Conservation (phyloP, 2,113 vertebrate genomes). For the Vicugna pacos region DNA sequence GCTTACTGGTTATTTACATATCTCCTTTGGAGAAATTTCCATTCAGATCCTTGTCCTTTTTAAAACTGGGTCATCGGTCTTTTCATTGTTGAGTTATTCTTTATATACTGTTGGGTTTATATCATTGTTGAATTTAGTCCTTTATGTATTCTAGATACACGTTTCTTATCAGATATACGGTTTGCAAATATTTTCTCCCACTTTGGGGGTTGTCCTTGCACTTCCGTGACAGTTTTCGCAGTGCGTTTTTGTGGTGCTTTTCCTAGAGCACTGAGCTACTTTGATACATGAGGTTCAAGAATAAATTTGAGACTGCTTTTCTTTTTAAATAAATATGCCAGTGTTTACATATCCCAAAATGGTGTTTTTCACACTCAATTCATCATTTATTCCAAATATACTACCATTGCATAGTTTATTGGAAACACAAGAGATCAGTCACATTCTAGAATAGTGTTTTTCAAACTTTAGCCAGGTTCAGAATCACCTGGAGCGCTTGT, state of each 20-base stretch:
- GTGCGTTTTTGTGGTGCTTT: background rate
- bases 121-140: background rate
- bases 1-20: background rate
- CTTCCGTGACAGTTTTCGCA: background rate
- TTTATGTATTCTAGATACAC: background rate
- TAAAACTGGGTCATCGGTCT: background rate
- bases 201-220: background rate
- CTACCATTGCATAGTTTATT: background rate
- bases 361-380: background rate
- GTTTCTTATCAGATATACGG: background rate
- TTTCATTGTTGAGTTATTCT: background rate
- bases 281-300: background rate
- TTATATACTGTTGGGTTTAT: no score
- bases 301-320: background rate
- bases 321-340: constrained; percentile 3
- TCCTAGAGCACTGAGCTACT: background rate
- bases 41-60: background rate
- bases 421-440: background rate
- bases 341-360: background rate
- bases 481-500: background rate
- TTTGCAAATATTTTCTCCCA: background rate
- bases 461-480: background rate
- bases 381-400: background rate
- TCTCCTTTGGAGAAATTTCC: background rate
- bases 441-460: background rate